Evolutionary conservation across 35 echinoderm and acorn worm genomes (phyloP), one percentile per base, ranked within the genome.

Genomic region (Heliocidaris tuberculata): DNA sequence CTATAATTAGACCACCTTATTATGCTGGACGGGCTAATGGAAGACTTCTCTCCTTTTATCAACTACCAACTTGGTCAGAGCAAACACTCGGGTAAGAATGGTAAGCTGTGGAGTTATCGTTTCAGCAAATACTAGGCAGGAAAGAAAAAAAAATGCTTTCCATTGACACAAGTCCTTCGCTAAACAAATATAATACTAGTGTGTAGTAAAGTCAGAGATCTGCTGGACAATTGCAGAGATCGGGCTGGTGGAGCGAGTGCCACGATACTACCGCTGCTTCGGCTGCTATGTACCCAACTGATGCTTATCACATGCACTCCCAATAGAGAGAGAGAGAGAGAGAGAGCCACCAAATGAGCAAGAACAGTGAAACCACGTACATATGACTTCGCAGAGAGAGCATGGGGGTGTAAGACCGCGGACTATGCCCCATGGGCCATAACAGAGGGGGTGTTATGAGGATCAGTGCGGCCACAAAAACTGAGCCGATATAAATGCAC

Each of bases 31-130:
- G 7, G 87, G 70, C 15, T 48, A 89, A 47, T 47, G 87, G 31
- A 89, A 48, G 87, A 31, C 87, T 89, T 47, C 31, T 32, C 32
- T 89, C 87, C 31, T 89, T 89, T 89, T 89, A 89, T 89, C 31
- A 89, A 89, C 87, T 89, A 89, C 87, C 47, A 48, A 89, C 87
- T 89, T 89, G 87, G 31, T 42, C 87, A 47, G 31, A 47, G 87
- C 87, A 89, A 89, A 89, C 24, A 89, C 31, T 32, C 31, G 9
- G 87, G 32, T 30, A 48, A 89, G 31, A 89, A 89, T 89, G 87
- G 87, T 89, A 89, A 89, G 87, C 31, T 89, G 0, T 89, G 87
- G 15, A 30, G 87, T 89, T 89, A 89, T 89, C 87, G 31, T 48
- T 89, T 89, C 87, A 89, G 87, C 87, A 89, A 89, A 89, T 48